These are phyloP conservation scores for Babyrousa celebensis DNA, from an alignment of 2,797 vertebrate genomes.

Conservation along the genomic window DNA sequence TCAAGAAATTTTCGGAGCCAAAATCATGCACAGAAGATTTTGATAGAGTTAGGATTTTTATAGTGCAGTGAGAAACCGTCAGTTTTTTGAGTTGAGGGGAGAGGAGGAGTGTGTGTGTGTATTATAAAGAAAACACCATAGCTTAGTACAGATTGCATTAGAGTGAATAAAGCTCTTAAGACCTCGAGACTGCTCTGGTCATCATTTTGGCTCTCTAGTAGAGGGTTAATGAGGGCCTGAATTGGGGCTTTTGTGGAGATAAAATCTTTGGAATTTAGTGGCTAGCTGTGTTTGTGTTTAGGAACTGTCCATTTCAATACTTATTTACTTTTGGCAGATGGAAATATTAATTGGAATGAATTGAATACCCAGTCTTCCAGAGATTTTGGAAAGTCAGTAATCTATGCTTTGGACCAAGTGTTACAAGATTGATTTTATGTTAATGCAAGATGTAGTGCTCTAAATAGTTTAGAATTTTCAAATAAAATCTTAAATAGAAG, in stretches of 20 bases:
- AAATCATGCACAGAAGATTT: conserved; percentile 46
- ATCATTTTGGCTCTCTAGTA: neutral
- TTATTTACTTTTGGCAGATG: neutral
- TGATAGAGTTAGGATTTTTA: conserved; percentile 57
- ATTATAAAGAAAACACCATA: neutral
- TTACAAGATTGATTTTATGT: conserved; percentile 41
- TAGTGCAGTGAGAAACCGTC: neutral
- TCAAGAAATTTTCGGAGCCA: conserved; percentile 1
- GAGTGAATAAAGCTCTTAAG: neutral
- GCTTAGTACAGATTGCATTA: neutral
- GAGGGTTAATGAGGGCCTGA: conserved; percentile 28
- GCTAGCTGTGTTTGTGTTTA: conserved; percentile 3
- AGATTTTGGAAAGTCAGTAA: conserved; percentile 21
- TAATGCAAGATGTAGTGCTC: neutral
- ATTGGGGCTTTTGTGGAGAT: neutral
- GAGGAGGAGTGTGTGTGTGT: neutral
- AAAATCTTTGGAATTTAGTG: conserved; percentile 35
- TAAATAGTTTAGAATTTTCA: conserved; percentile 17
- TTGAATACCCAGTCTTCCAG: neutral
- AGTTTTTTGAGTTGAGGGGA: conserved; percentile 21
- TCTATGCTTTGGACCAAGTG: neutral
- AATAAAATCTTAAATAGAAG: conserved; percentile 20
- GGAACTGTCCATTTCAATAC: neutral
- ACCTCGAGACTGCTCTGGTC: neutral
- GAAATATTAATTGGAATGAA: conserved; percentile 38